Conservation (phyloP, 2,888 invertebrate genomes). For the Watsonalla binaria region DNA sequence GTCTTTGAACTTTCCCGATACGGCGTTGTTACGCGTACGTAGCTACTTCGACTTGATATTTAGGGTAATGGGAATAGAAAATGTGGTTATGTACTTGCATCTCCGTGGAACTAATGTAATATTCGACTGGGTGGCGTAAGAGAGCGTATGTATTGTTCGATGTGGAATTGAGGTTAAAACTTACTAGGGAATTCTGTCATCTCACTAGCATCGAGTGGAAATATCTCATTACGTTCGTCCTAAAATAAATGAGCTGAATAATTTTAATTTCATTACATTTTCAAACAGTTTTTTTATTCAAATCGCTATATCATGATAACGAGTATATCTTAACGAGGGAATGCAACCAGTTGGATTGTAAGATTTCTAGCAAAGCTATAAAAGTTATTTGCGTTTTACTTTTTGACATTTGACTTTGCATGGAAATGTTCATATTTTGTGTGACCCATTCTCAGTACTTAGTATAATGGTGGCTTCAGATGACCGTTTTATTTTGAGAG, state of each 20-base stretch:
- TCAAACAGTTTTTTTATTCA: too few species aligned
- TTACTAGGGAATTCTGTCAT: background rate
- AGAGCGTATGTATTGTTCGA: background rate
- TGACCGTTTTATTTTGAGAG: too few species aligned
- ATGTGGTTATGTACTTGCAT: conserved; percentile 8
- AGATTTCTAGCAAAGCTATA: too few species aligned
- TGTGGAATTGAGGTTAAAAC: background rate
- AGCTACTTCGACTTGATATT: conserved; percentile 12
- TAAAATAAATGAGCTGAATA: background rate
- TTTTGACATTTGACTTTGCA: too few species aligned
- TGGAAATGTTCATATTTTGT: too few species aligned
- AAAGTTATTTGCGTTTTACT: too few species aligned
- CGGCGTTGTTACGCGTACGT: conserved; percentile 13
- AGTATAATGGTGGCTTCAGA: too few species aligned
- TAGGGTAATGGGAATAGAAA: conserved; percentile 10
- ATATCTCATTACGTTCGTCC: background rate
- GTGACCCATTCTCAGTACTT: too few species aligned
- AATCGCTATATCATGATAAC: too few species aligned
- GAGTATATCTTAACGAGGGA: too few species aligned
- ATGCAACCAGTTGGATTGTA: too few species aligned
- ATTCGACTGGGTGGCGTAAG: background rate
- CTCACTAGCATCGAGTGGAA: background rate
- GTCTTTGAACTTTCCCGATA: conserved; percentile 28
- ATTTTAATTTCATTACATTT: too few species aligned
- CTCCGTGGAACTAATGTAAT: conserved; percentile 1